These are phyloP conservation scores for Bettongia penicillata DNA, from an alignment of 2,113 vertebrate species.

Conservation along the genomic window DNA sequence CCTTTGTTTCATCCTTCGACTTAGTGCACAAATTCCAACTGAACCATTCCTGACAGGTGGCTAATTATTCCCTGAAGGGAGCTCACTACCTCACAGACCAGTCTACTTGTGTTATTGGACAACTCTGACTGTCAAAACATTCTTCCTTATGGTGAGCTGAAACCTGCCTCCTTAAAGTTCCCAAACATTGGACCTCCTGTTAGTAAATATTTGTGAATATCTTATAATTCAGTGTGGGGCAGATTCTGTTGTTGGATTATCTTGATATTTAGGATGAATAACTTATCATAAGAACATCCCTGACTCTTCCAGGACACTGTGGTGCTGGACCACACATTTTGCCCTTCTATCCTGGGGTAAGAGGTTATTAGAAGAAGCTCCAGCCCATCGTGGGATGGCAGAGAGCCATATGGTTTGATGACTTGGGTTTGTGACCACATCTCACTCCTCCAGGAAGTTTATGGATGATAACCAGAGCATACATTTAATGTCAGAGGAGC, in stretches of 20 bases:
- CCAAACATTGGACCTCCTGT: neutral
- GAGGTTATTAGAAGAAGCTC: neutral
- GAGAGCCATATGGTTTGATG: neutral
- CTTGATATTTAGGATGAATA: neutral
- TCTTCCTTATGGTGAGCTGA: neutral
- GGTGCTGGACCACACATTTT: neutral
- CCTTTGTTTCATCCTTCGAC: neutral
- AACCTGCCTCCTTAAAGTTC: neutral
- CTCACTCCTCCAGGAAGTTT: neutral
- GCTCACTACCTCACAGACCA: neutral
- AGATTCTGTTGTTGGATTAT: neutral
- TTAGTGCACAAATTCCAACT: neutral
- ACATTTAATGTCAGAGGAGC: neutral
- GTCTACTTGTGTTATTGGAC: neutral
- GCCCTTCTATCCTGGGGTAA: neutral
- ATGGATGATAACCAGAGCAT: neutral
- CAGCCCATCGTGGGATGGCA: neutral
- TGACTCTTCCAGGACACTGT: neutral
- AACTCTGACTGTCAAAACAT: neutral
- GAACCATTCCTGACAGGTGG: neutral
- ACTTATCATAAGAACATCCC: neutral
- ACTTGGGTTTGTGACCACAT: neutral
- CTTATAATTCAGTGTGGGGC: neutral
- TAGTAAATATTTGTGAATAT: neutral
- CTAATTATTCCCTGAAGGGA: neutral